Evolutionary conservation across 2,113 vertebrate species (phyloP).

Genomic region (Eidolon helvum): DNA sequence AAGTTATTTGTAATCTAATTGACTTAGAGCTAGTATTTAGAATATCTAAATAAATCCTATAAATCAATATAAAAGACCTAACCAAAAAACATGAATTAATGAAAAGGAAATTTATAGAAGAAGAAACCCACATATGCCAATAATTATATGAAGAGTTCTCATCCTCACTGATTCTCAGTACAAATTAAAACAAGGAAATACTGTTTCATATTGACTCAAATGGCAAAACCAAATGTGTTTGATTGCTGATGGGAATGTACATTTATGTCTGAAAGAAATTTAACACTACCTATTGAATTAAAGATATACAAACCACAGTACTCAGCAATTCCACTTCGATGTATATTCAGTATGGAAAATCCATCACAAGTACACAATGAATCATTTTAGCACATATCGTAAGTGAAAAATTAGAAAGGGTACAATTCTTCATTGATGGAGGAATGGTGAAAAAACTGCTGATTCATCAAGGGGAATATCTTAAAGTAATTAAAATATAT

Average conservation of each 20-base stretch:
- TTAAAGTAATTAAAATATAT: background rate
- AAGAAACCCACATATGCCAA: background rate
- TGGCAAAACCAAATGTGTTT: conserved; percentile 5
- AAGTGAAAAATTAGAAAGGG: background rate
- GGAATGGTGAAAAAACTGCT: background rate
- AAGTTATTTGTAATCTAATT: conserved; percentile 19
- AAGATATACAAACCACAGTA: background rate
- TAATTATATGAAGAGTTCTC: background rate
- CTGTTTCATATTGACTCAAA: background rate
- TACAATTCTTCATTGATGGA: background rate
- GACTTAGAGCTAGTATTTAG: background rate
- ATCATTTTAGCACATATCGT: background rate
- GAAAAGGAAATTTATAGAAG: conserved; percentile 4
- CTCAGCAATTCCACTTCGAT: background rate
- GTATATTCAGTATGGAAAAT: background rate
- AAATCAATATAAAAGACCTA: conserved; percentile 37
- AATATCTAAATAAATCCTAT: conserved; percentile 30
- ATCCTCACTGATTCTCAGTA: background rate
- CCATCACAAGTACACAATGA: background rate
- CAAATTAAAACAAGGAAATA: conserved; percentile 23
- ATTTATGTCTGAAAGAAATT: background rate
- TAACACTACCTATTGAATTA: background rate
- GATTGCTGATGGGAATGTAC: background rate
- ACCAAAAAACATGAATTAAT: background rate
- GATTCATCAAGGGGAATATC: background rate